phyloP scores from a whole-genome alignment of 1,140 invertebrate species.

The Achroia grisella region DNA sequence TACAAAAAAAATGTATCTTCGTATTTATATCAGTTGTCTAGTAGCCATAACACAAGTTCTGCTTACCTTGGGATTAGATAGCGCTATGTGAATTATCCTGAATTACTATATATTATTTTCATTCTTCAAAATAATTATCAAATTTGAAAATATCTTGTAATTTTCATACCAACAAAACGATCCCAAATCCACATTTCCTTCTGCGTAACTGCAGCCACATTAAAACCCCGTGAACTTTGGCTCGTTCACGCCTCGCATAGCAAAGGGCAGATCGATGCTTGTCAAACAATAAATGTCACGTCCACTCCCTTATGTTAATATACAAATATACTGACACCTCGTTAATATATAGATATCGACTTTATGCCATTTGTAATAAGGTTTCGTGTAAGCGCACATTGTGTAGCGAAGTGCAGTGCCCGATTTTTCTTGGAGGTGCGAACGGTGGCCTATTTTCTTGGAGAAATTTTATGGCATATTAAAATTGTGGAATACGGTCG shows the following conservation, averaged over 20 bases:
- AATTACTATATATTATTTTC: no score
- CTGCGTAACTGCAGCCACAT: no score
- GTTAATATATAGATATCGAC: not conserved
- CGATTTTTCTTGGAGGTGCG: conserved; percentile 63
- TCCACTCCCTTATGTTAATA: conserved; percentile 20
- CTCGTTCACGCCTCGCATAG: conserved; percentile 53
- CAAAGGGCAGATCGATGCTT: conserved; percentile 69
- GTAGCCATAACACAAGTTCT: no score
- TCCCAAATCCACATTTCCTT: no score
- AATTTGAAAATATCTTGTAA: no score
- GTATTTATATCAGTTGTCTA: no score
- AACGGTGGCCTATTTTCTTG: conserved; percentile 55
- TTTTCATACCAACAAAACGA: no score
- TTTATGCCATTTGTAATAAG: not conserved
- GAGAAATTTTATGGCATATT: conserved; percentile 42
- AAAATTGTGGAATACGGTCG: conserved; percentile 8
- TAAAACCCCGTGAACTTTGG: conserved; percentile 44
- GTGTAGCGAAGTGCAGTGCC: conserved; percentile 18
- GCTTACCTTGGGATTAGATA: no score
- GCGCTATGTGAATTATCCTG: no score
- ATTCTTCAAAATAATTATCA: no score
- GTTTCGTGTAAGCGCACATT: conserved; percentile 4
- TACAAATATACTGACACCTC: not conserved
- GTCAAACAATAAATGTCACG: conserved; percentile 72
- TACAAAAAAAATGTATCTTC: no score